phyloP scores from a whole-genome alignment of 2,113 vertebrate species.

The Egretta garzetta region DNA sequence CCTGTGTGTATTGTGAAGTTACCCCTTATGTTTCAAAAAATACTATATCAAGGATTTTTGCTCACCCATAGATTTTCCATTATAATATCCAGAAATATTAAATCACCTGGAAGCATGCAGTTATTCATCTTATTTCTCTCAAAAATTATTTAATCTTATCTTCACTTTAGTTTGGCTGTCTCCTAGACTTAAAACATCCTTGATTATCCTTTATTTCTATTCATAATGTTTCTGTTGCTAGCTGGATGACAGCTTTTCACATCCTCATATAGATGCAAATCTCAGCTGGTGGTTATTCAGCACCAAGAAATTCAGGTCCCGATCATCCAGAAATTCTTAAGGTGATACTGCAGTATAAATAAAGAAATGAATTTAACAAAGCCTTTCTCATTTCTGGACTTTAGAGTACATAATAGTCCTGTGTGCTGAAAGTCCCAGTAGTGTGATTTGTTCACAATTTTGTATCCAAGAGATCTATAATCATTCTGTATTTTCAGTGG shows the following conservation, averaged over 20 bases:
- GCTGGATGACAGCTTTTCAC: background rate
- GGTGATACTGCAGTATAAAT: background rate
- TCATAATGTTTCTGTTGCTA: background rate
- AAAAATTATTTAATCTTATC: background rate
- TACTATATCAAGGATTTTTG: background rate
- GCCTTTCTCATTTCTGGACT: background rate
- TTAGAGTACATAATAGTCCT: background rate
- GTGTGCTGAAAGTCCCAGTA: background rate
- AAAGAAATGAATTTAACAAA: background rate
- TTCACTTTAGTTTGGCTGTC: background rate
- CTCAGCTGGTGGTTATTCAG: background rate
- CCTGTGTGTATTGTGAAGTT: background rate
- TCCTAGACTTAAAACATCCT: background rate
- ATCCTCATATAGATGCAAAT: background rate
- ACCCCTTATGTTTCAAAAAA: background rate
- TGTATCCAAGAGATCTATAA: background rate
- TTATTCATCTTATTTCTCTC: background rate
- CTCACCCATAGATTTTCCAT: background rate
- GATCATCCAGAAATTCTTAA: background rate
- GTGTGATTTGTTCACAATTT: background rate
- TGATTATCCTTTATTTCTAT: background rate
- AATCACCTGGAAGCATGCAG: background rate
- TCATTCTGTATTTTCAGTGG: background rate
- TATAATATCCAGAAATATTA: background rate
- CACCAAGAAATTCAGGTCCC: background rate